Base-by-base conservation (phyloP, 2,113 vertebrate genomes). In the Meles meles region DNA sequence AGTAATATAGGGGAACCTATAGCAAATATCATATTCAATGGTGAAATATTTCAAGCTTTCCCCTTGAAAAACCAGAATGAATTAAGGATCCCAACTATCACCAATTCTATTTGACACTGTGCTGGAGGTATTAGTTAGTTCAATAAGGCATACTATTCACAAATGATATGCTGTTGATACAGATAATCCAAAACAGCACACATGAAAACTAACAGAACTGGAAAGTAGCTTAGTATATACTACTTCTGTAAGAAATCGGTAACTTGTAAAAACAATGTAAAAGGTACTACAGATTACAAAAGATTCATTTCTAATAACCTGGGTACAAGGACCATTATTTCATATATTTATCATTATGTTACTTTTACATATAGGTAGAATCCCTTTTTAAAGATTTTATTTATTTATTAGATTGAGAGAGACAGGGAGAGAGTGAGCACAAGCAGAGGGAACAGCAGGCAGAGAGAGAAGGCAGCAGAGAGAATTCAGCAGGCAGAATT, bases 171-270 rank as follows among this genome's bases (percentile, higher is more conserved):
- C 69, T 96, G 3, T 74, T 85, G 83, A 82, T 29, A 21, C 29
- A 88, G 79, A 92, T 49, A 91, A 81, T 92, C 37, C 21, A 82
- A 93, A 97, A 76, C 7, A 95, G 44, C 76, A 92, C 5, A 84
- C 23, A 71, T 31, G 79, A 47, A 84, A 92, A 63, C 20, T 76
- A 80, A 65, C 0, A 81, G 77, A 92, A 72, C 15, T 74, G 25
- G 88, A 65, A 90, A 63, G 47, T 3, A 29, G 37, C 44, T 88
- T 85, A 59, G 82, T 52, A 94, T 44, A 79, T 44, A 79, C 7
- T 65, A 77, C 37, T 76, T 34, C 71, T 12, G 29, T 44, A 91
- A 88, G 52, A 88, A 77, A 89, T 2, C 27, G 8, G 12, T 3
- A 93, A 79, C 37, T 59, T 90, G 65, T 96, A 86, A 86, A 86